Evolutionary conservation across 1,140 invertebrate genomes (phyloP), one percentile per base, ranked within the genome.

Genomic region (Anthonomus grandis): DNA sequence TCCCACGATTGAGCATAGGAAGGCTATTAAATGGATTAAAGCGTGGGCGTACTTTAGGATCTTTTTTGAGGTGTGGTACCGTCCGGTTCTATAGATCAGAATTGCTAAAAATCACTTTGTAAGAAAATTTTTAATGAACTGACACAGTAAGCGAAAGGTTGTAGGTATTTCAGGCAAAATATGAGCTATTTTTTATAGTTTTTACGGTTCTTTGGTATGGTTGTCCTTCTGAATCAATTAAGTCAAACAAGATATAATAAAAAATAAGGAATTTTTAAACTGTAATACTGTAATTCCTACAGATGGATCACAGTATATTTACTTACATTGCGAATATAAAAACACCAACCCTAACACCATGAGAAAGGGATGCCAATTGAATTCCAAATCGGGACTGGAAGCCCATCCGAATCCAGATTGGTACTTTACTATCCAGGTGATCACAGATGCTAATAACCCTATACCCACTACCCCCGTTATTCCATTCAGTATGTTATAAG

Each of bases 331-430:
- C 36, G 84, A 86, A 73, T 90, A 92, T 2, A 94, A 72, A 73
- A 89, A 93, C 5, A 95, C 81, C 67, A 95, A 76, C 42, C 90
- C 91, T 62, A 93, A 79, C 6, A 84, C 82, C 91, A 94, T 93
- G 24, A 93, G 81, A 0, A 94, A 75, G 1, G 92, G 92, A 78
- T 95, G 93, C 82, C 90, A 94, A 70, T 95, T 93, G 63, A 95
- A 95, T 72, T 91, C 78, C 12, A 79, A 67, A 1, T 59, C 55
- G 4, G 85, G 83, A 69, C 85, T 70, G 3, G 77, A 79, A 12
- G 70, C 77, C 84, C 91, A 92, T 2, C 82, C 81, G 70, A 93
- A 89, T 4, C 92, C 93, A 13, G 82, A 82, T 36, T 83, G 78
- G 67, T 81, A 89, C 57, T 81, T 70, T 0, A 78, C 75, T 60